Evolutionary conservation across 2,797 vertebrate species (phyloP).

Genomic region (Ctenopoma kingsleyae): DNA sequence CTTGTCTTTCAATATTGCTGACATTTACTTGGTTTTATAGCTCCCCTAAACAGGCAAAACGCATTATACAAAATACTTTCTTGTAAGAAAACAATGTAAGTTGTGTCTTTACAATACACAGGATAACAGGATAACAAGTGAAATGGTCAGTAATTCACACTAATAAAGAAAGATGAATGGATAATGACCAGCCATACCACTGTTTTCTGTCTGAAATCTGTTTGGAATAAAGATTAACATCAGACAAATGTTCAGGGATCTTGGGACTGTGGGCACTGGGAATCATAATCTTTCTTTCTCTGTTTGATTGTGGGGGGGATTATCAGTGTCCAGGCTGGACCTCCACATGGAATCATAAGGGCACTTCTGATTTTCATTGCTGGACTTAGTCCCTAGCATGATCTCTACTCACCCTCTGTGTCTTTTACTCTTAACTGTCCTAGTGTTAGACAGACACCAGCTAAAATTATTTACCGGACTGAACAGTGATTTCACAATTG

Average conservation of each 20-base stretch:
- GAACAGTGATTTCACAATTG: background rate
- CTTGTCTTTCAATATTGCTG: background rate
- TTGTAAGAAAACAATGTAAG: too few relatives aligned
- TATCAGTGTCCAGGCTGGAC: conserved; percentile 55
- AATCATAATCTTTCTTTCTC: conserved; percentile 62
- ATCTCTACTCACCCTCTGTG: conserved; percentile 20
- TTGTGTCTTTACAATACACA: too few relatives aligned
- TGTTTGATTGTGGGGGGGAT: conserved; percentile 59
- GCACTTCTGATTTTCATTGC: conserved; percentile 15
- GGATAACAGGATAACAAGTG: too few relatives aligned
- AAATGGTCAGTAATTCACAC: background rate
- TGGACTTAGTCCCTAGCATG: conserved; percentile 1
- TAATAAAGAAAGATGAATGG: conserved; percentile 2
- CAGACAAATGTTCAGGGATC: conserved; percentile 62
- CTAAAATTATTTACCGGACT: conserved; percentile 4
- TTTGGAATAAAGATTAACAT: conserved; percentile 63
- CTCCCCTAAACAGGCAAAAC: background rate
- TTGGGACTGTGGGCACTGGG: conserved; percentile 57
- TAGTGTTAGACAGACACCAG: conserved; percentile 13
- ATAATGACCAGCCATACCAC: background rate
- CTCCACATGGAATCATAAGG: conserved; percentile 35
- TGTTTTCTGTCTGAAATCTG: conserved; percentile 48
- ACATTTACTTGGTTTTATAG: background rate
- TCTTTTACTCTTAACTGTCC: conserved; percentile 31
- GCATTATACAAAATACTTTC: too few relatives aligned